Base-by-base conservation (phyloP, 2,113 vertebrate species). In the Chitala chitala region DNA sequence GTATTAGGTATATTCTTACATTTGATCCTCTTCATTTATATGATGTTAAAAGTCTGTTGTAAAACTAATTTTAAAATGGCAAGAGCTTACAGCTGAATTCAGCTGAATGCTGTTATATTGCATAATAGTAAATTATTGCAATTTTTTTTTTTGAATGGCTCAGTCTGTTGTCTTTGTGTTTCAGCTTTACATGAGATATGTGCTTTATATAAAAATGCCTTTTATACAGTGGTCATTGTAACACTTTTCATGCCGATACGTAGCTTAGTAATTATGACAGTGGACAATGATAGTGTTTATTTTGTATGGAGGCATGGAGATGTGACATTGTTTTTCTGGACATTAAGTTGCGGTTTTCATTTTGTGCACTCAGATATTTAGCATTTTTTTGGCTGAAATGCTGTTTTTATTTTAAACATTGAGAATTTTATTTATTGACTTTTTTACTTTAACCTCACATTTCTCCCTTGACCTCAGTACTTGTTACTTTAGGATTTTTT, bases 71-170 rank as follows among this genome's bases (percentile, higher is more conserved):
- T 13, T 13, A 63, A 63, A 17, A n/a, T n/a, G n/a, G n/a, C n/a
- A n/a, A n/a, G n/a, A n/a, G n/a, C n/a, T n/a, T n/a, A n/a, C n/a
- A n/a, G n/a, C n/a, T n/a, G n/a, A n/a, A n/a, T n/a, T n/a, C n/a
- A n/a, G n/a, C n/a, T 66, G 20, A 66, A 44, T 66, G 64, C 40
- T 3, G 64, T 66, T 66, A 24, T 46, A 66, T 46, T 66, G 64
- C 64, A 66, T 66, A 40, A 46, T 9, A 66, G n/a, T 38, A n/a
- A 29, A 63, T 46, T 15, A 20, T n/a, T 66, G 40, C 40, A 44
- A 40, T 46, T 46, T 10, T 44, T 44, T 38, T n/a, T 8, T 38
- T 29, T 15, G 38, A 20, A 38, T 17, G 17, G 17, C n/a, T 29
- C 66, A 51, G 44, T 26, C 66, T 69, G 26, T 53, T 36, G 15